Percentiles rank a stretch among this genome's conserved stretches.
Conservation (phyloP, 2,797 vertebrate genomes). For the Scyliorhinus canicula region DNA sequence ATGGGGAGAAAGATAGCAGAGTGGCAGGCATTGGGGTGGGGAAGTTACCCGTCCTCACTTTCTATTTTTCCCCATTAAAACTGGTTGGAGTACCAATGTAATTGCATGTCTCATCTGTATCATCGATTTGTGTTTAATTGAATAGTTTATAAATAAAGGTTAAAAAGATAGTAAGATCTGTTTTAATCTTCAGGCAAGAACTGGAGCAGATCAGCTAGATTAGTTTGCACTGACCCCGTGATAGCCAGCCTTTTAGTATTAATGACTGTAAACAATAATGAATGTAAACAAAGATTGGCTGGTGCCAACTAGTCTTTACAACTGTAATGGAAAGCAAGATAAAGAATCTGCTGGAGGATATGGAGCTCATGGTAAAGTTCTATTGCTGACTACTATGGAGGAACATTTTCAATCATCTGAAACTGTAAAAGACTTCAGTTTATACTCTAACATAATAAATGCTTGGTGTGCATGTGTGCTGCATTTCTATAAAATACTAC, state of each 20-base stretch:
- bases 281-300: neutral
- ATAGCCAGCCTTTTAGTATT: neutral
- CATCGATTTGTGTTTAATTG: neutral
- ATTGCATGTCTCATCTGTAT: neutral
- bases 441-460: neutral
- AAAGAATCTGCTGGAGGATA: neutral
- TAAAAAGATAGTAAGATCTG: neutral
- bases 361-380: neutral
- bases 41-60: neutral
- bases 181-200: neutral
- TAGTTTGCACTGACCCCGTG: neutral
- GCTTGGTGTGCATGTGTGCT: neutral
- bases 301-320: conserved; percentile 11
- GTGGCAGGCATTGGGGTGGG: neutral
- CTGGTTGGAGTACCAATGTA: neutral
- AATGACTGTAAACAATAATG: conserved; percentile 20
- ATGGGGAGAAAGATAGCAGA: neutral
- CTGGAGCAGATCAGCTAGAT: neutral
- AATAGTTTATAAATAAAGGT: neutral
- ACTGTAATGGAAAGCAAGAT: neutral
- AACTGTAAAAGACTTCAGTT: neutral
- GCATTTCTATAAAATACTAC: neutral
- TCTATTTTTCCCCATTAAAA: neutral
- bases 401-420: neutral
- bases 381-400: neutral